Percentiles rank a stretch among this genome's conserved stretches.
Evolutionary conservation across 1,140 invertebrate genomes (phyloP).

Genomic region (Hypothenemus hampei): DNA sequence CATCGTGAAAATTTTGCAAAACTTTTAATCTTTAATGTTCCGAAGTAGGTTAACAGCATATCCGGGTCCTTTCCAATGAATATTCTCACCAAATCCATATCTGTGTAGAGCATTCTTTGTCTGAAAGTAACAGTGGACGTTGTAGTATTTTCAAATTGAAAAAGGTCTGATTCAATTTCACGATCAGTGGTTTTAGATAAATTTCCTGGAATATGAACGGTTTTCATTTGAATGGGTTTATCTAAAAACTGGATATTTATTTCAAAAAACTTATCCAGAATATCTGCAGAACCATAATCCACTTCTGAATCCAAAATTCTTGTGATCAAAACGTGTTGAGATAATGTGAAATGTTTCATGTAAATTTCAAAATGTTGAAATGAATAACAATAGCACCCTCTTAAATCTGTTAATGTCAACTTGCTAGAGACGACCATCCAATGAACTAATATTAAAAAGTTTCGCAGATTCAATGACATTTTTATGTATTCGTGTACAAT

Average conservation of each 20-base stretch:
- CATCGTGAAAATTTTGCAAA: neutral
- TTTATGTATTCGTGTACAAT: too few relatives aligned
- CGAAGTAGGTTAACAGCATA: constrained; percentile 4
- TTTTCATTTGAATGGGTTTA: neutral
- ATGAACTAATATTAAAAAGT: too few relatives aligned
- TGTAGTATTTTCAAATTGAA: neutral
- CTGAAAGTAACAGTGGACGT: neutral
- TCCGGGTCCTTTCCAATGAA: constrained; percentile 13
- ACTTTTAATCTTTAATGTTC: neutral
- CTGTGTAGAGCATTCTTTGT: neutral
- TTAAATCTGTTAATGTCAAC: too few relatives aligned
- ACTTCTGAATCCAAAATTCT: neutral
- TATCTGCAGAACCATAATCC: neutral
- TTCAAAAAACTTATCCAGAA: constrained; percentile 1
- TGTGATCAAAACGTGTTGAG: neutral
- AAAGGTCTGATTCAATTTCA: neutral
- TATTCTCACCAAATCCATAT: neutral
- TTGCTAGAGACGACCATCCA: too few relatives aligned
- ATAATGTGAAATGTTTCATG: neutral
- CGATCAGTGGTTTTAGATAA: too few relatives aligned
- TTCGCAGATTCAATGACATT: too few relatives aligned
- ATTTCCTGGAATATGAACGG: too few relatives aligned
- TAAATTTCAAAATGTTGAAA: constrained; percentile 2
- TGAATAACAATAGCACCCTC: neutral
- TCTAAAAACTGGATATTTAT: constrained; percentile 1